Percentiles rank a stretch among this genome's conserved stretches.
These are phyloP conservation scores for Anguilla pacifica DNA, from an alignment of 2,797 vertebrate species.

Conservation along the genomic window DNA sequence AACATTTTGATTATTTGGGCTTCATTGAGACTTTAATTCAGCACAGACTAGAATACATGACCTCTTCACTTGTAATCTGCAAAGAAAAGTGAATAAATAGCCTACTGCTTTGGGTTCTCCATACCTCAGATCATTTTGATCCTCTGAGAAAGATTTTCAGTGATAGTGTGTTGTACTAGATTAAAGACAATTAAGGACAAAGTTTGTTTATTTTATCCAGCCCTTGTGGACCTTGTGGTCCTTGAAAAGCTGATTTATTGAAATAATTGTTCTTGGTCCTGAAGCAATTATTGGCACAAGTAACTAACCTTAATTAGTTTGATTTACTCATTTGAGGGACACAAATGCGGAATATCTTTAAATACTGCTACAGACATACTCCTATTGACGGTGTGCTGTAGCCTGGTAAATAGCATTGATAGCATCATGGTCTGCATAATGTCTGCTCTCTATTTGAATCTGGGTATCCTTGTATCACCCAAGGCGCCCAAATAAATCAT, in stretches of 20 bases:
- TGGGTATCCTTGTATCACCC: not conserved
- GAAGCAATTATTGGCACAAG: not conserved
- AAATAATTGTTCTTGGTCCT: not conserved
- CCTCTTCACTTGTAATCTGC: not conserved
- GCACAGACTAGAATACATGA: not conserved
- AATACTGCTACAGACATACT: not conserved
- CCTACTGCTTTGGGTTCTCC: not conserved
- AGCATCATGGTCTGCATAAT: not conserved
- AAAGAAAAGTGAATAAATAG: not conserved
- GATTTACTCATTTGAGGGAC: not conserved
- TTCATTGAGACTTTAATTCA: not conserved
- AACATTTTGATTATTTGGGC: not conserved
- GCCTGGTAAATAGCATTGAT: not conserved
- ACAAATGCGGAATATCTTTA: not conserved
- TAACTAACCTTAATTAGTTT: not conserved
- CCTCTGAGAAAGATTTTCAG: not conserved
- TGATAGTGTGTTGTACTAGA: not conserved
- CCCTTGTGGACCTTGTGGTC: not conserved
- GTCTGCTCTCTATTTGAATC: not conserved
- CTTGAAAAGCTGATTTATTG: not conserved
- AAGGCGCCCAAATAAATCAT: not conserved
- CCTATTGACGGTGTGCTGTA: not conserved
- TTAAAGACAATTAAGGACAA: not conserved
- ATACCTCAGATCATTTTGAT: not conserved
- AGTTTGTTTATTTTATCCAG: not conserved